Evolutionary conservation across 2,888 invertebrate genomes (phyloP).

Genomic region (Brachypterus glaber): DNA sequence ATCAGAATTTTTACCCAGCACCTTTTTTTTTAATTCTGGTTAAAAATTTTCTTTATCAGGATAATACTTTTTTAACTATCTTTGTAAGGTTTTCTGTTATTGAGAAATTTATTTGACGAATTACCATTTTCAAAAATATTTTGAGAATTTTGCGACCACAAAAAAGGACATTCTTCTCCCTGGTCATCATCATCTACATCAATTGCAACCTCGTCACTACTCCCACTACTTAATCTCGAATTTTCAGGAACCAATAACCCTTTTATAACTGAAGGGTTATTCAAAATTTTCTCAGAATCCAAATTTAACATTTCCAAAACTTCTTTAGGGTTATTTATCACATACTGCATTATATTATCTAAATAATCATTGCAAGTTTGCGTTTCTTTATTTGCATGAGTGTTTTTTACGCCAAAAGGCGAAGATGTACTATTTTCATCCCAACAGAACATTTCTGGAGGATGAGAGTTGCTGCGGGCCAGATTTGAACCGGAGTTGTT

Average conservation of each 20-base stretch:
- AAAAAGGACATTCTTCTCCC: slow-evolving; percentile 29
- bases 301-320: slow-evolving; percentile 65
- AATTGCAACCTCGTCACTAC: slow-evolving; percentile 15
- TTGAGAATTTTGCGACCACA: slow-evolving; percentile 28
- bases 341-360: slow-evolving; percentile 53
- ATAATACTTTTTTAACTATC: slow-evolving; percentile 15
- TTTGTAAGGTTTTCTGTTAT: slow-evolving; percentile 23
- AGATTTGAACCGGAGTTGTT: slow-evolving; percentile 43
- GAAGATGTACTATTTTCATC: slow-evolving; percentile 43
- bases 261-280: slow-evolving; percentile 29
- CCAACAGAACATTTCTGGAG: slow-evolving; percentile 76
- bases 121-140: slow-evolving; percentile 25
- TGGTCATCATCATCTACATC: slow-evolving; percentile 23
- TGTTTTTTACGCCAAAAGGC: slow-evolving; percentile 8
- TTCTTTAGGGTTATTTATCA: slow-evolving; percentile 62
- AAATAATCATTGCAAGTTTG: slow-evolving; percentile 52
- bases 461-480: slow-evolving; percentile 73
- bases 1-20: no score
- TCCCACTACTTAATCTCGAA: slow-evolving; percentile 8
- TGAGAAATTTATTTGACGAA: slow-evolving; percentile 18
- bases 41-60: no score
- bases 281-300: slow-evolving; percentile 45
- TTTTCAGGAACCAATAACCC: slow-evolving; percentile 31
- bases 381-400: slow-evolving; percentile 42
- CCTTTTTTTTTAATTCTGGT: no score